Evolutionary conservation across 2,888 invertebrate genomes (phyloP).

Genomic region (Stictocephala bisonia): DNA sequence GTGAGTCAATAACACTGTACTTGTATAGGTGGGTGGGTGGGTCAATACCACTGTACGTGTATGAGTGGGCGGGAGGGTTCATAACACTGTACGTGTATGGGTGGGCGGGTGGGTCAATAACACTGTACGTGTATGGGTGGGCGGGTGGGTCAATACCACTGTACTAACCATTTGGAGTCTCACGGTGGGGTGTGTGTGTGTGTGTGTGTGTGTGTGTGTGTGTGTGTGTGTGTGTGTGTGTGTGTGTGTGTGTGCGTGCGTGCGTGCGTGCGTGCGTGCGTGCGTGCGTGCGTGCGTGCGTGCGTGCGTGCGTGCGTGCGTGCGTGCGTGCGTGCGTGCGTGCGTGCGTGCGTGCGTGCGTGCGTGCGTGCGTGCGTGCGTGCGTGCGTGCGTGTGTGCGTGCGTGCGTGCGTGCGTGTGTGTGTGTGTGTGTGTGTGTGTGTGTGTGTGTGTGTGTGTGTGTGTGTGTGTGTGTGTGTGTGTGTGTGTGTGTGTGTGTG

Average conservation of each 20-base stretch:
- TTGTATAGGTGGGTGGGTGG: too few relatives aligned
- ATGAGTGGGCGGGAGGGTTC: too few relatives aligned
- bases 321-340: constrained; percentile 24
- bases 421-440: constrained; percentile 20
- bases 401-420: constrained; percentile 19
- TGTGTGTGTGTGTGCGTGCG: constrained; percentile 24
- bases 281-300: constrained; percentile 26
- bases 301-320: constrained; percentile 26
- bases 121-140: not conserved
- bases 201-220: constrained; percentile 19
- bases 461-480: constrained; percentile 18
- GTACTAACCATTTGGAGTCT: not conserved
- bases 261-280: constrained; percentile 22
- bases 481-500: constrained; percentile 16
- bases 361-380: constrained; percentile 21
- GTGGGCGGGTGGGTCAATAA: not conserved
- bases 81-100: constrained; percentile 7
- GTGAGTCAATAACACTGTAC: too few relatives aligned
- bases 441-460: constrained; percentile 22
- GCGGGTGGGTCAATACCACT: not conserved
- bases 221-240: constrained; percentile 21
- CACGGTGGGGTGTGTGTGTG: not conserved
- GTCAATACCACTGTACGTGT: too few relatives aligned
- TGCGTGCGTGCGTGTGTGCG: constrained; percentile 13
- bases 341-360: constrained; percentile 21